These are phyloP conservation scores for Hippoglossus hippoglossus DNA, from an alignment of 2,797 vertebrate genomes.

Conservation along the genomic window DNA sequence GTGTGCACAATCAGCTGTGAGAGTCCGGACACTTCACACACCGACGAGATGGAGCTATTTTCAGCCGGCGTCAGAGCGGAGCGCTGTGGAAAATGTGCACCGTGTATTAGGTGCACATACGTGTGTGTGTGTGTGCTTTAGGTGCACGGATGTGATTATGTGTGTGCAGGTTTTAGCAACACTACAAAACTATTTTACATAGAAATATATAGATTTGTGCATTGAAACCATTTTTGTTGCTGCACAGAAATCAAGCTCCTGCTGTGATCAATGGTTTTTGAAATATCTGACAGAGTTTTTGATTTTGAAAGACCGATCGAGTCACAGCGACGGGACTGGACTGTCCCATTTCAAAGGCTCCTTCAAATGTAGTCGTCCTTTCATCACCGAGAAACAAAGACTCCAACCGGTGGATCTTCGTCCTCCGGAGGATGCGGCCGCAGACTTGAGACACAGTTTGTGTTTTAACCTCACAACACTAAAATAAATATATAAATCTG, in stretches of 20 bases:
- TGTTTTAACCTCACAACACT: no score
- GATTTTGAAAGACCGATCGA: no score
- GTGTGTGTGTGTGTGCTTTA: background rate
- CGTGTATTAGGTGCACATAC: constrained; percentile 21
- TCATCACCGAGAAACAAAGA: no score
- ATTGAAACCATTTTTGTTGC: background rate
- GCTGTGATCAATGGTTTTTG: no score
- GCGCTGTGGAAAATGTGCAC: constrained; percentile 43
- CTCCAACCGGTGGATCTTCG: no score
- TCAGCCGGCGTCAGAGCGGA: constrained; percentile 57
- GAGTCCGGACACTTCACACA: constrained; percentile 62
- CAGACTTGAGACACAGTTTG: no score
- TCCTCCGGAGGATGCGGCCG: no score
- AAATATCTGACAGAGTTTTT: no score
- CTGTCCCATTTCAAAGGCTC: no score
- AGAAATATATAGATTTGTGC: background rate
- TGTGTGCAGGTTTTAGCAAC: background rate
- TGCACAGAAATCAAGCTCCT: background rate
- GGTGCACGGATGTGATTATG: constrained; percentile 7
- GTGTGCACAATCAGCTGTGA: constrained; percentile 59
- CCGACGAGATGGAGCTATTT: constrained; percentile 61
- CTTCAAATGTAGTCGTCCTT: no score
- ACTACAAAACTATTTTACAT: background rate
- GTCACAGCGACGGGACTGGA: no score
- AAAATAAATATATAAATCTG: no score